Base-by-base conservation (phyloP, 2,113 vertebrate genomes). In the Poeciliopsis retropinna region DNA sequence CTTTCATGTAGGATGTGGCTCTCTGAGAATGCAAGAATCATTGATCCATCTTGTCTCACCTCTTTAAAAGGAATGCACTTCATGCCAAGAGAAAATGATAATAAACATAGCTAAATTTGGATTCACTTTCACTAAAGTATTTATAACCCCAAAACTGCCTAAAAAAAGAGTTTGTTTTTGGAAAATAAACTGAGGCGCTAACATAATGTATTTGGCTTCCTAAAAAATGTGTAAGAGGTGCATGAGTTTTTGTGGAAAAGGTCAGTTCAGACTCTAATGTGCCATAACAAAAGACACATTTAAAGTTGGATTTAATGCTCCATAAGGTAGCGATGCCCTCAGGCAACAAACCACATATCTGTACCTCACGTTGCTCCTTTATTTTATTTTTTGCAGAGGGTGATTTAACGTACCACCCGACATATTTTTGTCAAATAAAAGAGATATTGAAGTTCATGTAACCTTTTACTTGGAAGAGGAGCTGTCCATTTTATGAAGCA, bases 31-130 rank as follows among this genome's bases (percentile, higher is more conserved):
- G 27, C 25, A 34, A 27, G 29, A 60, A 44, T 72, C 39, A 72
- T 37, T 44, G 62, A 57, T 69, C 54, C 30, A 79, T 68, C 65
- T 67, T 28, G 62, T 67, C 17, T 75, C 44, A 64, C 75, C 29
- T 47, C 62, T 69, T 74, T 70, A 70, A 86, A 82, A 80, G 61
- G 60, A 73, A 17, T 25, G 27, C 67, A 54, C 75, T 64, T 60
- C 57, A 19, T 19, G 3, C 60, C 3, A 32, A 60, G 39, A 60
- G 22, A 67, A 66, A 72, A 67, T 31, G 30, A 51, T 67, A 28
- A 61, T 82, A 61, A 74, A 74, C 63, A 57, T 3, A n/a, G 76
- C 62, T n/a, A 60, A 27, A 65, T 72, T 72, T 54, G 5, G 32
- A 57, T 62, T 66, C 13, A 41, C 29, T 76, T 64, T 68, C 37